phyloP scores from a whole-genome alignment of 2,113 vertebrate species.

The Theristicus caerulescens region DNA sequence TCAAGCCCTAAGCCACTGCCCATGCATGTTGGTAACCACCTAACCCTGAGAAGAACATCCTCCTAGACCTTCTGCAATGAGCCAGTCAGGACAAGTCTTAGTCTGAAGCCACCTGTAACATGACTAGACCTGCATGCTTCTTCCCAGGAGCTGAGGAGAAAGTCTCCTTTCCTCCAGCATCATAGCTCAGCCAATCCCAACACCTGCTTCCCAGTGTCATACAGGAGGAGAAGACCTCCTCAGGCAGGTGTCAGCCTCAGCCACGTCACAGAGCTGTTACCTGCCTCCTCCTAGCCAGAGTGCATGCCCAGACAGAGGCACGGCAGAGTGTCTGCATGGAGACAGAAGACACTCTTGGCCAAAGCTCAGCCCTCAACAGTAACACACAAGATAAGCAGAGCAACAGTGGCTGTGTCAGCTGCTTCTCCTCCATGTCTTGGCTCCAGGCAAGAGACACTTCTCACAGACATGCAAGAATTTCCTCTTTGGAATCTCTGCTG shows the following conservation, averaged over 20 bases:
- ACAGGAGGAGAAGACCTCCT: neutral
- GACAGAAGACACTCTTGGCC: neutral
- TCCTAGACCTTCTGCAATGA: neutral
- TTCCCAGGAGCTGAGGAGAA: neutral
- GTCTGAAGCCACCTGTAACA: neutral
- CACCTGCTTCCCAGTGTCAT: neutral
- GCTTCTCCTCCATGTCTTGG: neutral
- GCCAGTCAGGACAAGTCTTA: neutral
- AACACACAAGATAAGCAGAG: neutral
- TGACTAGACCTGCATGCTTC: neutral
- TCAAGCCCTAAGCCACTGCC: neutral
- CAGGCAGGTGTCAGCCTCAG: neutral
- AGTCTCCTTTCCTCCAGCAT: neutral
- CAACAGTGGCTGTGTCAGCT: neutral
- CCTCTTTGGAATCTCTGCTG: neutral
- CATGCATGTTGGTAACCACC: neutral
- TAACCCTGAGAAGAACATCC: neutral
- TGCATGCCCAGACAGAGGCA: neutral
- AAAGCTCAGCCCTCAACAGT: neutral
- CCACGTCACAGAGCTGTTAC: neutral
- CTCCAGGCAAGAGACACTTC: neutral
- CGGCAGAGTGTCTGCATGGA: neutral
- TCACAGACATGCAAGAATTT: neutral
- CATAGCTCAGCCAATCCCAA: neutral
- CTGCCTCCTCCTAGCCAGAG: neutral